Evolutionary conservation across 2,113 vertebrate species (phyloP), one percentile per base, ranked within the genome.

Genomic region (Dendropsophus ebraccatus): DNA sequence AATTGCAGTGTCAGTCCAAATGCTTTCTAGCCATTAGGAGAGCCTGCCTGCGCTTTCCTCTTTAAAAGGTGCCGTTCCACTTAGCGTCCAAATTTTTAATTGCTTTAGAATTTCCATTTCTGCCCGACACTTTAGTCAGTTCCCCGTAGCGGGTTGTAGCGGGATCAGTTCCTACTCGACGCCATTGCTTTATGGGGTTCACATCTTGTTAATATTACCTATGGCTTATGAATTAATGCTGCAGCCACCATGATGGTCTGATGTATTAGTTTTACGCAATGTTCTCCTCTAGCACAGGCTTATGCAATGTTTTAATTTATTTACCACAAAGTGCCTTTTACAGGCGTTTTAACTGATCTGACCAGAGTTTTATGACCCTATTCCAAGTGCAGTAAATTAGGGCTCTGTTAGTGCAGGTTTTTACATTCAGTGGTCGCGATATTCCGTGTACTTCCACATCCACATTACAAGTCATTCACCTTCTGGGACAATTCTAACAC

Each of bases 1-100:
- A 87, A 87, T 84, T 87, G 85, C 85, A 87, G 85, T 87, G 85
- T 87, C 85, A 73, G 85, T 80, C 81, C 54, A 58, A 87, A 87
- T 87, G 85, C 85, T 87, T 87, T 81, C 85, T 87, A 81, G 85
- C 77, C 85, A 81, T 87, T 81, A 81, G 35, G 78, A 87, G 78
- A 87, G 69, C 67, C 56, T 87, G 77, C 54, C 49, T 87, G 85
- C 81, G 77, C 78, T 87, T 74, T 81, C 67, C 78, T 86, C 77
- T 86, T 74, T 81, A 70, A 81, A 86, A 87, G 85, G 85, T 87
- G 85, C 77, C 81, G 85, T 81, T 81, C 67, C 85, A 81, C 77
- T 87, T 87, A 84, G 17, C 14, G 50, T 80, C 85, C 77, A 87
- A 74, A 74, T 81, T 87, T 85, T 86, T 87, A 87, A 87, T 87